Evolutionary conservation across 2,113 vertebrate species (phyloP), one percentile per base, ranked within the genome.

Genomic region (Scophthalmus maximus): DNA sequence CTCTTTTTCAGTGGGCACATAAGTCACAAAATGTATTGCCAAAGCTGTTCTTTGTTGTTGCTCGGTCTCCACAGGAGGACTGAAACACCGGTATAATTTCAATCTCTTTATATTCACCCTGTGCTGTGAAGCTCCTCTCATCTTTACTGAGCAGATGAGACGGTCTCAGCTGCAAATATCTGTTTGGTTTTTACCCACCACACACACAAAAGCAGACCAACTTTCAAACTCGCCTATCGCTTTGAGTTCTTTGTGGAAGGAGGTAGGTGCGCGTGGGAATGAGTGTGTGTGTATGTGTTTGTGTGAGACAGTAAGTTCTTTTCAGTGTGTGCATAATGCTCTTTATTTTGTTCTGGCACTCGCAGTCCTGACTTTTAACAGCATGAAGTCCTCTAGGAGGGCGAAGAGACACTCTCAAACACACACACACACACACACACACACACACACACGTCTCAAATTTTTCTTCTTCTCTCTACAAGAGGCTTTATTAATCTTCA

Each of bases 101-200:
- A 66, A 18, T 53, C 23, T 80, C 72, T 75, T 81, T 67, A 65
- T 63, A 58, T 58, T 79, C 50, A 40, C 51, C 67, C 6, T 75
- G 49, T 56, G 64, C 61, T 40, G 53, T 46, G 75, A 63, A 78
- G 58, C 65, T 68, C 34, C 29, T 53, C 76, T 80, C 76, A 66
- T 85, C 77, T 85, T 78, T 79, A 70, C 44, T 63, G 66, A 86
- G 79, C 47, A 57, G 57, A 58, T 70, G 25, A 81, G 76, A 81
- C 57, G 70, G 73, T 81, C 79, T 85, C 82, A 66, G 66, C 2
- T 49, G 79, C 53, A 82, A 87, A 79, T 71, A 55, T 73, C 44
- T 67, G 58, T 73, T 75, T 73, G 32, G 27, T 77, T 73, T 29
- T 76, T 56, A 60, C 76, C 73, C 59, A 65, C 69, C 76, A 81